phyloP scores from a whole-genome alignment of 2,888 invertebrate species.

The Hyalella azteca region DNA sequence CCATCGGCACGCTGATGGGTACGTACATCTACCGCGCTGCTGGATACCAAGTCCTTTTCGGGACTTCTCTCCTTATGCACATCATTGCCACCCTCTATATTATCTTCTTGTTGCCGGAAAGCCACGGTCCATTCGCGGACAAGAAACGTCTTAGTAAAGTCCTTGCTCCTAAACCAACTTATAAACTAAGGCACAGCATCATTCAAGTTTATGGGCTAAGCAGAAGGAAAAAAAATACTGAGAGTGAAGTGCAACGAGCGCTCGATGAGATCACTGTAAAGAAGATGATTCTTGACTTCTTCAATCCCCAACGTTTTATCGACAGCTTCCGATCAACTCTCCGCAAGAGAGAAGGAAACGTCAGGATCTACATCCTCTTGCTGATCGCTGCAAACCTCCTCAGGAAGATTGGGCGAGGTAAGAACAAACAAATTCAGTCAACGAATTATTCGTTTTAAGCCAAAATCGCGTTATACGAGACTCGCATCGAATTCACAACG shows the following conservation, averaged over 20 bases:
- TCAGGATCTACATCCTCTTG: conserved; percentile 51
- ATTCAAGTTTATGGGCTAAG: conserved; percentile 53
- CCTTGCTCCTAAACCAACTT: conserved; percentile 50
- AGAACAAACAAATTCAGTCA: too few relatives aligned
- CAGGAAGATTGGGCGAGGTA: conserved; percentile 53
- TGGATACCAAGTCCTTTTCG: conserved; percentile 51
- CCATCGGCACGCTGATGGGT: conserved; percentile 53
- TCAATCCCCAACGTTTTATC: conserved; percentile 47
- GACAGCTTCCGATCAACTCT: conserved; percentile 53
- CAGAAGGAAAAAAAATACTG: conserved; percentile 48
- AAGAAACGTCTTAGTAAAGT: conserved; percentile 50
- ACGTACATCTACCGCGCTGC: conserved; percentile 50
- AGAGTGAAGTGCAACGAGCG: conserved; percentile 44
- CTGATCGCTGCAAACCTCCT: conserved; percentile 51
- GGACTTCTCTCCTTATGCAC: conserved; percentile 51
- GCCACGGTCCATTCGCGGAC: conserved; percentile 56
- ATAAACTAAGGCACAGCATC: conserved; percentile 52
- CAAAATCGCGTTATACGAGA: too few relatives aligned
- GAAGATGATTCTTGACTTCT: conserved; percentile 53
- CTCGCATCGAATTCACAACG: too few relatives aligned
- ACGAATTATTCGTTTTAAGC: too few relatives aligned
- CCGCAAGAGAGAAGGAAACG: conserved; percentile 49
- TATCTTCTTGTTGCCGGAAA: conserved; percentile 50
- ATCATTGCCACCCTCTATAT: conserved; percentile 48
- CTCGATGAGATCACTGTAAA: conserved; percentile 40